Evolutionary conservation across 2,888 invertebrate genomes (phyloP).

Genomic region (Cheilosia urbana): DNA sequence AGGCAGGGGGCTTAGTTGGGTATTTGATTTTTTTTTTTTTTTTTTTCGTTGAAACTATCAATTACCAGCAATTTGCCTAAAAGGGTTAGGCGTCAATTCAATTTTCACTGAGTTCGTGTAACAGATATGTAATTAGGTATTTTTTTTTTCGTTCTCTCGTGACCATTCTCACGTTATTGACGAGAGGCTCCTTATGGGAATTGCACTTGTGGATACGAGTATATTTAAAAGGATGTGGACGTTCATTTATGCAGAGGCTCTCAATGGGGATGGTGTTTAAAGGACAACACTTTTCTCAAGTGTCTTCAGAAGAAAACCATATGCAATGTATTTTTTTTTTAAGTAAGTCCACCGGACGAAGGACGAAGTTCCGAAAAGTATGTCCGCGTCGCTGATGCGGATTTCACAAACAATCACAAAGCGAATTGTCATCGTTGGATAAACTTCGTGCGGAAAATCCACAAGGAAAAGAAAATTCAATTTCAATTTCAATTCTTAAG

Average conservation of each 20-base stretch:
- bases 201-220: conserved; percentile 8
- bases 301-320: too few species aligned
- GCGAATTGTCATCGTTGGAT: conserved; percentile 56
- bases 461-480: conserved; percentile 68
- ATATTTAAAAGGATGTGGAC: not conserved
- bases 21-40: not conserved
- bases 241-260: not conserved
- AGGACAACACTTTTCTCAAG: not conserved
- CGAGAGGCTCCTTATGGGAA: conserved; percentile 17
- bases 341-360: not conserved
- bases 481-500: conserved; percentile 70
- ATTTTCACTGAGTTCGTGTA: conserved; percentile 46
- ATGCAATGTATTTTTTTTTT: not conserved
- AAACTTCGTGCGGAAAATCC: conserved; percentile 57
- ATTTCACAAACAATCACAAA: conserved; percentile 57
- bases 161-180: conserved; percentile 46
- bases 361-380: not conserved
- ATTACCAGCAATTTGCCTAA: conserved; percentile 70
- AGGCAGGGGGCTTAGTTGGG: conserved; percentile 38
- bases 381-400: not conserved
- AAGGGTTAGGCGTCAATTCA: conserved; percentile 69
- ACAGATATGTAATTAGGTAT: conserved; percentile 53
- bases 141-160: not conserved
- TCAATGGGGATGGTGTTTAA: not conserved
- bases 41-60: conserved; percentile 52